Evolutionary conservation across 2,113 vertebrate species (phyloP), one percentile per base, ranked within the genome.

Genomic region (Stercorarius parasiticus): DNA sequence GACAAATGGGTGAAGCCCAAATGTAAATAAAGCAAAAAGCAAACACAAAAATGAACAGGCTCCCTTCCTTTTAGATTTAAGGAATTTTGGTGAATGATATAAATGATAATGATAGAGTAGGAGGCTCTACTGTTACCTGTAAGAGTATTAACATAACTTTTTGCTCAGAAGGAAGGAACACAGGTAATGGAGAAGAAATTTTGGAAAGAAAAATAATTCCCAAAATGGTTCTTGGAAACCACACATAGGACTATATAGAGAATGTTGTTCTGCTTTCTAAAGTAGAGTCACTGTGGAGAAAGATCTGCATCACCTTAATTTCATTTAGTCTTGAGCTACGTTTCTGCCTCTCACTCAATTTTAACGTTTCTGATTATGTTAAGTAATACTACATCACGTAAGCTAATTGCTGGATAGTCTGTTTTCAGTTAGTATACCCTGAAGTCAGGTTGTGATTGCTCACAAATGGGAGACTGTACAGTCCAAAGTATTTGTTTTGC

Each of bases 11-110:
- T 69, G 47, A 76, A 93, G 42, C 67, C 71, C 18, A 17, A 30
- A 72, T 27, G n/a, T 91, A 96, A 95, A 91, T 62, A 84, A 90
- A 90, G 53, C 29, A 55, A 76, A 82, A 90, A 73, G 58, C 36
- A 92, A 90, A 88, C 32, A 69, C 7, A 55, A 59, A 89, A 72
- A n/a, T 71, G 21, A 89, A 34, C 43, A 59, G 27, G 11, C 14
- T 93, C 67, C 42, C 83, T 88, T 53, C 64, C 40, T 62, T 90
- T 80, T 79, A 77, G 66, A 34, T 73, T 77, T 88, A 61, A 87
- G 32, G 71, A 72, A 67, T 43, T 36, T 36, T 72, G 38, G 36
- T 73, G 47, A 84, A 73, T 73, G 66, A 23, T 70, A 12, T 36
- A 82, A 82, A 81, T 80, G 0, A 26, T 91, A 72, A 80, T 71